Percentiles rank a stretch among this genome's conserved stretches.
Conservation (phyloP, 30 jellyfish, hydroid and myxozoan species). For the Turritopsis rubra region DNA sequence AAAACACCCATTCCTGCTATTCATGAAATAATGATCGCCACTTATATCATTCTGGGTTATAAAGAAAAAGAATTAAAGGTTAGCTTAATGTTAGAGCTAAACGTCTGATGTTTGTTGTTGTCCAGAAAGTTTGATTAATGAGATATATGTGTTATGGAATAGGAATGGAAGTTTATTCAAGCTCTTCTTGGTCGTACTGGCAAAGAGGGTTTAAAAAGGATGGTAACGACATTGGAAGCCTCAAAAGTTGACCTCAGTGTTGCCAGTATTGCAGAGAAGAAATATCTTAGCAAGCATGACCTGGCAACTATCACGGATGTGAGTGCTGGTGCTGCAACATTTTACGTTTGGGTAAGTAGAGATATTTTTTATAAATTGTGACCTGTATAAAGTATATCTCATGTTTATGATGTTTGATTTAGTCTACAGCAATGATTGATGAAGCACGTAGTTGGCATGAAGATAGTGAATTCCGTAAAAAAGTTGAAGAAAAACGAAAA, state of each 20-base stretch:
- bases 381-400: neutral
- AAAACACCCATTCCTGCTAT: conserved; percentile 85
- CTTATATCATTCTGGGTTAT: conserved; percentile 66
- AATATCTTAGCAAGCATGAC: conserved; percentile 58
- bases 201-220: conserved; percentile 79
- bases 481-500: conserved; percentile 53
- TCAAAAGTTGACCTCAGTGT: conserved; percentile 39
- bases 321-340: conserved; percentile 98
- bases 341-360: conserved; percentile 79
- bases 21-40: conserved; percentile 81
- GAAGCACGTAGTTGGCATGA: conserved; percentile 81
- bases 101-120: neutral
- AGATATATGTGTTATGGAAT: neutral
- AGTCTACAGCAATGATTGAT: conserved; percentile 80
- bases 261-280: conserved; percentile 64
- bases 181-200: conserved; percentile 88
- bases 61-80: conserved; percentile 88
- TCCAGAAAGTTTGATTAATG: neutral
- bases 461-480: conserved; percentile 54
- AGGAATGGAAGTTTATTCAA: conserved; percentile 89
- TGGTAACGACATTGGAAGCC: conserved; percentile 72
- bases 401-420: no score
- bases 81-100: neutral
- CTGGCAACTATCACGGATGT: conserved; percentile 69
- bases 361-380: neutral